These are phyloP conservation scores for human (Homo sapiens) DNA, from an alignment of 2,113 vertebrate species.

Conservation along the genomic window DNA sequence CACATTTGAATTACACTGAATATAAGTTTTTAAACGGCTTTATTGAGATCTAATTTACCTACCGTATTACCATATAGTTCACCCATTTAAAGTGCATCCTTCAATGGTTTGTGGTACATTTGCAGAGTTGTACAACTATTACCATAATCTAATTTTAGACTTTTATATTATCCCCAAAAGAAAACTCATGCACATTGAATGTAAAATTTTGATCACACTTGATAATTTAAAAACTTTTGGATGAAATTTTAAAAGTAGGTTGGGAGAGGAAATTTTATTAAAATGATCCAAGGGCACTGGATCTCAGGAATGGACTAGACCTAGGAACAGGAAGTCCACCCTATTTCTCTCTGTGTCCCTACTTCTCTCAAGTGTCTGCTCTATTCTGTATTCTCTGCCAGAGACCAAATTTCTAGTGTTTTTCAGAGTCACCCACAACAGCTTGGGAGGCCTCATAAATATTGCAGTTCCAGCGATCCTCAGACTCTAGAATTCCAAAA, in stretches of 20 bases:
- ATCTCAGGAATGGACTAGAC: not conserved
- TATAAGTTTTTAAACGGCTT: not conserved
- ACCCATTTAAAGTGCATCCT: not conserved
- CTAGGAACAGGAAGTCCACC: not conserved
- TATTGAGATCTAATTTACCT: not conserved
- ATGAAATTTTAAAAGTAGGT: not conserved
- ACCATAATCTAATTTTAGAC: not conserved
- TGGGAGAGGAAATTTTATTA: not conserved
- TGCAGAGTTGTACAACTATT: not conserved
- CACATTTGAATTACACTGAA: not conserved
- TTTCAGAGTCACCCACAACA: not conserved
- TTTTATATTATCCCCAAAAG: not conserved
- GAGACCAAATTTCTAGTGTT: not conserved
- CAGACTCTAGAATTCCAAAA: not conserved
- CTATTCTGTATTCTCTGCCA: not conserved
- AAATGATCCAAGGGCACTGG: not conserved
- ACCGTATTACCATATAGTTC: not conserved
- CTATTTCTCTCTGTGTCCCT: rapidly evolving
- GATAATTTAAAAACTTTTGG: not conserved
- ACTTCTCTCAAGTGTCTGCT: not conserved
- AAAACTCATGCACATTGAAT: not conserved
- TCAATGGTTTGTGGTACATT: not conserved
- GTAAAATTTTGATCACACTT: not conserved
- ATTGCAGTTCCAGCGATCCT: not conserved
- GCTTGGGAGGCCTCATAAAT: not conserved